phyloP scores from a whole-genome alignment of 2,797 vertebrate genomes.

The Galagoides demidoff region DNA sequence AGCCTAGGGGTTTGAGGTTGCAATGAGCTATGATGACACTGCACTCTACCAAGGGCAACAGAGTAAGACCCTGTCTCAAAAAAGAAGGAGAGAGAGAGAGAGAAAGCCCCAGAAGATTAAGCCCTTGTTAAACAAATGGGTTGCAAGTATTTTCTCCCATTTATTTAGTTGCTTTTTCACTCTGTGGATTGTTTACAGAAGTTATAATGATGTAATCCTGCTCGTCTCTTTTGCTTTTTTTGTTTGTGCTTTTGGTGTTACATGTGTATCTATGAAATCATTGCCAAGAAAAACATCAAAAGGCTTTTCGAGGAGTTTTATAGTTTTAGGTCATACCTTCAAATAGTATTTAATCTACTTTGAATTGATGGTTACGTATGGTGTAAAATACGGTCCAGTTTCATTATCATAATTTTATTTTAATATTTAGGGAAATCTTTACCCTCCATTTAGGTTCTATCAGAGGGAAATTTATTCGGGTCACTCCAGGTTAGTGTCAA shows the following conservation, averaged over 20 bases:
- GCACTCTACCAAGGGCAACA: background rate
- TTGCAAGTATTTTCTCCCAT: background rate
- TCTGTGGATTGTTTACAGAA: background rate
- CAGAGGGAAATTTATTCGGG: background rate
- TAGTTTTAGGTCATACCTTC: background rate
- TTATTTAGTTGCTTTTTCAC: background rate
- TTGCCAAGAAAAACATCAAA: background rate
- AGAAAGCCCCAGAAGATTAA: background rate
- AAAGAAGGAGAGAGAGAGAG: background rate
- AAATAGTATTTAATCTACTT: background rate
- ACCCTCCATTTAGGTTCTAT: background rate
- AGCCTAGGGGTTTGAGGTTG: background rate
- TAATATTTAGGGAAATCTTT: background rate
- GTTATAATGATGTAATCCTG: background rate
- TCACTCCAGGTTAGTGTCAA: background rate
- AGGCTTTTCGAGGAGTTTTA: background rate
- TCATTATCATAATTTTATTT: background rate
- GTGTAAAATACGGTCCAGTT: background rate
- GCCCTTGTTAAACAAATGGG: background rate
- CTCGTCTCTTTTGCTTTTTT: background rate
- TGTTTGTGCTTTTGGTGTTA: background rate
- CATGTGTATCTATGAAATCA: background rate
- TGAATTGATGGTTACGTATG: background rate
- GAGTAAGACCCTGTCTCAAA: background rate
- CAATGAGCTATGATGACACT: background rate